Evolutionary conservation across 2,888 invertebrate species (phyloP), one percentile per base, ranked within the genome.

Genomic region (Drosophila mulleri): DNA sequence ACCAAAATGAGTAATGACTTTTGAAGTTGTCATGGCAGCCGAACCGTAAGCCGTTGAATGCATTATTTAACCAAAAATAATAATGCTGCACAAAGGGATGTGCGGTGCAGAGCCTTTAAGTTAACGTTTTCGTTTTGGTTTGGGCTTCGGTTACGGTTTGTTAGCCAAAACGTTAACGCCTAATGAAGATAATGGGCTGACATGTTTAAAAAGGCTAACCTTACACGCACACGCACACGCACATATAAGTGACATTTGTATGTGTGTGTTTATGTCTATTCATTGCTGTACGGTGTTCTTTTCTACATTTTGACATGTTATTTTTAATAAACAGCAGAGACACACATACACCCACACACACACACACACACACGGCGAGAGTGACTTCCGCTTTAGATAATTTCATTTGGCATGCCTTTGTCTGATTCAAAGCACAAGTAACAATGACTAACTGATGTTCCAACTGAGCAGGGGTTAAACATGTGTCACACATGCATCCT

Each of bases 1-100:
- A 76, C 78, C 77, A 75, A 88, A 88, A 90, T 90, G 90, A 89
- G 87, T 90, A 89, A 89, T 88, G 89, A 80, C 87, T 90, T 90
- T 82, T 82, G 73, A 76, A 88, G 88, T 86, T 88, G 86, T 88
- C 80, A 80, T 72, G 75, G 70, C 35, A 57, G 63, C 73, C 71
- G 50, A 67, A 69, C 72, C 68, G 71, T 71, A 73, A 71, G 48
- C 62, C 68, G 60, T 71, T 70, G 58, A 87, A 70, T 70, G 63
- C 66, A 67, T 68, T 70, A 66, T 59, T 59, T 69, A 67, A 73
- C 56, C 62, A 58, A 71, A 77, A 79, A 75, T 64, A 65, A 67
- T 67, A 77, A 62, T 58, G 44, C 35, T 75, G 61, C 61, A 42
- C 45, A 63, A 42, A 53, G 29, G n/a, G 57, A 52, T 14, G 18